These are phyloP conservation scores for Cryptoblepharus egeriae DNA, from an alignment of 2,797 vertebrate genomes.

Conservation along the genomic window DNA sequence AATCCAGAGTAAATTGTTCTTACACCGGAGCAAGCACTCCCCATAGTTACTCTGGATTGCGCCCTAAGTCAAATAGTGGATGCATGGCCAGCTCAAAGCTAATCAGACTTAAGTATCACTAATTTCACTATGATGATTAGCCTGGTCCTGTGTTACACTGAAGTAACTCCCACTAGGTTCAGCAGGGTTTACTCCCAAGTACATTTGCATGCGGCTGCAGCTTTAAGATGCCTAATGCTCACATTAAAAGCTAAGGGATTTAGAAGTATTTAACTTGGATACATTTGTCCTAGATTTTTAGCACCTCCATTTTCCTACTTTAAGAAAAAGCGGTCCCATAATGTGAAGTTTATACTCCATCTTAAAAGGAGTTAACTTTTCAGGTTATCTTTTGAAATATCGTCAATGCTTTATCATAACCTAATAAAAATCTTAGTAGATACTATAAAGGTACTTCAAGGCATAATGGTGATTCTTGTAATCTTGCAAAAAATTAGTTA, in stretches of 20 bases:
- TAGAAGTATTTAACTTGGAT: not conserved
- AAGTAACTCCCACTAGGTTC: not conserved
- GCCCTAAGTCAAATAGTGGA: not conserved
- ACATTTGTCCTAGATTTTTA: not conserved
- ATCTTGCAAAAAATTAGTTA: conserved; percentile 31
- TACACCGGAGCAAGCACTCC: too few species aligned
- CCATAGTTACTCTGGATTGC: too few species aligned
- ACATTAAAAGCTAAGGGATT: not conserved
- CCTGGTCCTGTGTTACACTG: not conserved
- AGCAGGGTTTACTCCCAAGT: not conserved
- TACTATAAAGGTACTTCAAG: conserved; percentile 41
- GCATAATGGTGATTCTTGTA: conserved; percentile 43
- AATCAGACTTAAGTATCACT: not conserved
- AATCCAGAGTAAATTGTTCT: too few species aligned
- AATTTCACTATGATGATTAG: not conserved
- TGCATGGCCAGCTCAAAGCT: not conserved
- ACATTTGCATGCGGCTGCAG: not conserved
- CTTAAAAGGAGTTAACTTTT: conserved; percentile 45
- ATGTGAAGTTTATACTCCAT: conserved; percentile 38
- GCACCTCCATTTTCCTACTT: not conserved
- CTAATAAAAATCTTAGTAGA: conserved; percentile 44
- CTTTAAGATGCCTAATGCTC: not conserved
- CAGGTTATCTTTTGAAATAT: conserved; percentile 28
- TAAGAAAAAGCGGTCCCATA: not conserved
- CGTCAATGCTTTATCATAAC: conserved; percentile 37